Conservation (phyloP, 2,797 vertebrate genomes). For the Spea hammondii region DNA sequence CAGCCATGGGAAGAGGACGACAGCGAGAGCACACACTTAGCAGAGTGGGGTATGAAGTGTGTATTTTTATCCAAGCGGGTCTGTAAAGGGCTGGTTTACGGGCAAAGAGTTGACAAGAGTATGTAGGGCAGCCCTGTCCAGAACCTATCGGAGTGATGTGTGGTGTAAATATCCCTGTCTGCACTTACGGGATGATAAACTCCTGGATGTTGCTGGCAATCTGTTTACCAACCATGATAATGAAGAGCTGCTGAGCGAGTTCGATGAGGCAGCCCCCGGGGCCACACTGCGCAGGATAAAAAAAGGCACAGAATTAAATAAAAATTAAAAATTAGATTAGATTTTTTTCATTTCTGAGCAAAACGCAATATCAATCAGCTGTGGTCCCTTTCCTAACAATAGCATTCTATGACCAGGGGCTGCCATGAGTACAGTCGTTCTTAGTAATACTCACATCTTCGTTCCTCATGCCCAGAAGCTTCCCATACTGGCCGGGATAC, state of each 20-base stretch:
- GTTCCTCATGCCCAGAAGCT: conserved; percentile 76
- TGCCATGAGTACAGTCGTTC: too few species aligned
- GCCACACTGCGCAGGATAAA: conserved; percentile 65
- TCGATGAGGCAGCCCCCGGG: conserved; percentile 77
- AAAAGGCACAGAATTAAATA: neutral
- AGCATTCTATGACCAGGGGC: too few species aligned
- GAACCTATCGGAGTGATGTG: neutral
- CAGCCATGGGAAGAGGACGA: neutral
- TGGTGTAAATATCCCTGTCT: neutral
- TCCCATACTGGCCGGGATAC: conserved; percentile 76
- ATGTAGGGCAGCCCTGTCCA: too few species aligned
- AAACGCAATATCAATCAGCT: too few species aligned
- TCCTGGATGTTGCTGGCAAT: conserved; percentile 78
- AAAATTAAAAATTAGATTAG: neutral
- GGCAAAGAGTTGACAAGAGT: too few species aligned
- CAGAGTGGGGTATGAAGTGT: too few species aligned
- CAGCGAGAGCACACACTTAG: neutral
- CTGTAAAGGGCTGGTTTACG: too few species aligned
- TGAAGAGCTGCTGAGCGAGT: conserved; percentile 77
- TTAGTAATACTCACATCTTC: conserved; percentile 71
- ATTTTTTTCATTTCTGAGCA: too few species aligned
- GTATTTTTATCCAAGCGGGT: too few species aligned
- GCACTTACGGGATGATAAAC: conserved; percentile 74
- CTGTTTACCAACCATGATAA: conserved; percentile 82
- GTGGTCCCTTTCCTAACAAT: too few species aligned